Base-by-base conservation (phyloP, 2,113 vertebrate genomes). In the Myanophis thanlyinensis region DNA sequence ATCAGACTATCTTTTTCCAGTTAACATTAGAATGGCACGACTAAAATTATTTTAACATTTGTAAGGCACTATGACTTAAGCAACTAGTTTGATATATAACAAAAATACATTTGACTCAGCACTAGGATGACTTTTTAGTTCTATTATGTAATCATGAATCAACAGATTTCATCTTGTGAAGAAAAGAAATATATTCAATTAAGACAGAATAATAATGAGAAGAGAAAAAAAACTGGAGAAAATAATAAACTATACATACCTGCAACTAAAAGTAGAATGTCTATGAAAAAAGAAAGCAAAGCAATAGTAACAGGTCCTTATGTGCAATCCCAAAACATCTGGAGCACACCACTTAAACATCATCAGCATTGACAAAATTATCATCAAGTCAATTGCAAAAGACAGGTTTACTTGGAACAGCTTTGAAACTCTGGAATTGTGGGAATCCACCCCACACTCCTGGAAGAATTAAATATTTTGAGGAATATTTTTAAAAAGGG, bases 21-120 rank as follows among this genome's bases (percentile, higher is more conserved):
- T 13, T 90, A 97, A 95, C 80, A 93, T 62, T 88, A 86, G 86
- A 93, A 93, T 92, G 91, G 62, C 85, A 94, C 93, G 91, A 93
- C 86, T 53, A 87, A 44, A 88, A 88, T 91, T 89, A 92, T 93
- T 90, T 93, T 48, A 94, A 90, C 40, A 85, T 94, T 88, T 80
- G 27, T 44, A 48, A 40, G 88, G 35, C 88, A 89, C n/a, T 48
- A 89, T 3, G 67, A 89, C 25, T 90, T 92, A 62, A 44, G 9
- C 6, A 93, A 44, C 0, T 3, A 93, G 85, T 90, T 80, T 80
- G 6, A 35, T 80, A 80, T 40, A 80, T 44, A 80, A 44, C 35
- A 80, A 80, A 73, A 80, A 4, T 44, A 80, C 7, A 44, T 80
- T 80, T 44, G 73, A 44, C 2, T 40, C 67, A 40, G 67, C 18